Evolutionary conservation across 2,113 vertebrate species (phyloP), one percentile per base, ranked within the genome.

Genomic region (Ovibos moschatus): DNA sequence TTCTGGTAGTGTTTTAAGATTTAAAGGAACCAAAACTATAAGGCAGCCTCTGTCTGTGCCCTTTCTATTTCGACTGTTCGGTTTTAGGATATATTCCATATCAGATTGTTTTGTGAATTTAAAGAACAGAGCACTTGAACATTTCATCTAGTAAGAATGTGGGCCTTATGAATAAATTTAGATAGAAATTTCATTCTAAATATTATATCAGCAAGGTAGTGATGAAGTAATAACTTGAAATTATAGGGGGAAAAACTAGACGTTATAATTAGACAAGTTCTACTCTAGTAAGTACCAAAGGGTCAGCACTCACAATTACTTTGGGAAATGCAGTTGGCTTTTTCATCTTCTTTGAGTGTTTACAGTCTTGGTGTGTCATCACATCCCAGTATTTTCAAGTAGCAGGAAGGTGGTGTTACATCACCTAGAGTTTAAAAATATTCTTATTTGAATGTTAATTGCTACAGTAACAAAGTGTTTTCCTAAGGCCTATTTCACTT

Each of bases 201-300:
- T 79, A n/a, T 45, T 58, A 2, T 51, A 47, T 96, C 88, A 94
- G 53, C 78, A 91, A 74, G 53, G 14, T 43, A 57, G 4, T 82
- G 53, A 94, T 94, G 82, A 96, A 89, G 60, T 95, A 84, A 81
- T 76, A 92, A 23, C 28, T 58, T 89, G 47, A 84, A 91, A 96
- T 95, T 89, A 87, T 7, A 87, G 21, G 40, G 47, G 28, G 64
- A 8, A 25, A 81, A 95, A 96, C 47, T 86, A 40, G 40, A 64
- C 11, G n/a, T 76, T 85, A 4, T 92, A 74, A 64, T 86, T 85
- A 81, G 74, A 57, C 17, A 45, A 28, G 51, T 87, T 95, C 83
- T 27, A 47, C 45, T 88, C 53, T 88, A 62, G 27, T 23, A 62
- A 86, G 58, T 87, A 86, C 4, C 67, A 74, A 79, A 71, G 60